phyloP scores from a whole-genome alignment of 2,113 vertebrate species.

The Rostratula benghalensis region DNA sequence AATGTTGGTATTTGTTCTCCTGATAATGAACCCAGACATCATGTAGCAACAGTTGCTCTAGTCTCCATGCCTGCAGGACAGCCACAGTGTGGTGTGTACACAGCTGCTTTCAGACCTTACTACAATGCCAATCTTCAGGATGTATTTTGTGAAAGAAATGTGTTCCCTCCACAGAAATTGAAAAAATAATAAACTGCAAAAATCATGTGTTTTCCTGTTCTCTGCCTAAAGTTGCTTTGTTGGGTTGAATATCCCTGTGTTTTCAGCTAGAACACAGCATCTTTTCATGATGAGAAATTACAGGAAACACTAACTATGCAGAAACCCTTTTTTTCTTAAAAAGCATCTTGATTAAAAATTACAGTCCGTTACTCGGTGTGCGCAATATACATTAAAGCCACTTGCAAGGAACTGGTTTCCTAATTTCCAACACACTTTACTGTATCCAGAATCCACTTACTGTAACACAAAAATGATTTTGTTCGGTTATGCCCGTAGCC shows the following conservation, averaged over 20 bases:
- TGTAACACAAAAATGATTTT: not conserved
- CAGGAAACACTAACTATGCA: not conserved
- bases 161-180: not conserved
- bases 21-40: not conserved
- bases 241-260: slow-evolving; percentile 9
- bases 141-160: not conserved
- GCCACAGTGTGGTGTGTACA: not conserved
- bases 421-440: not conserved
- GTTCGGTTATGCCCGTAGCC: not conserved
- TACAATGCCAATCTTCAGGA: not conserved
- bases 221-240: not conserved
- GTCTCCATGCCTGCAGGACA: not conserved
- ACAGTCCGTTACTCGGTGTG: not conserved
- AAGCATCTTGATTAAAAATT: not conserved
- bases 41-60: not conserved
- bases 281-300: slow-evolving; percentile 14
- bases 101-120: not conserved
- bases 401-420: not conserved
- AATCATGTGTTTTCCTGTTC: not conserved
- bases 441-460: not conserved
- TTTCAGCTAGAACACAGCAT: not conserved
- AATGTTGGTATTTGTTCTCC: not conserved
- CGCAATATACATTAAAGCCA: not conserved
- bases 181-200: not conserved
- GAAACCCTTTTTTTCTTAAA: not conserved